Evolutionary conservation across 2,888 invertebrate species (phyloP), one percentile per base, ranked within the genome.

Genomic region (Ophion costatus): DNA sequence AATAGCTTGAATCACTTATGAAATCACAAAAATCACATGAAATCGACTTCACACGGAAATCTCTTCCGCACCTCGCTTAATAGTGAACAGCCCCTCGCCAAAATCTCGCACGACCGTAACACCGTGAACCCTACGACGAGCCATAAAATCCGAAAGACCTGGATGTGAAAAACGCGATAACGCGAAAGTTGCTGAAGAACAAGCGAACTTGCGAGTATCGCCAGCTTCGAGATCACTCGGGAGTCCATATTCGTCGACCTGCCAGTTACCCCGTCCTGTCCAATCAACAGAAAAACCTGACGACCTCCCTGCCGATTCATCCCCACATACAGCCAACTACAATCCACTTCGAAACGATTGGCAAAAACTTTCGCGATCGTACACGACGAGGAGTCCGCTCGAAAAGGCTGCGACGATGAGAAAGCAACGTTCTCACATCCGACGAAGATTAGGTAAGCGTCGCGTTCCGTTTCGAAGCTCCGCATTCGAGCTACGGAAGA

Each of bases 91-190:
- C n/a, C n/a, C n/a, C n/a, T n/a, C n/a, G n/a, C n/a, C n/a, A n/a
- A n/a, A n/a, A n/a, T n/a, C n/a, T 42, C 66, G 63, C 5, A 22
- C 56, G 22, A 77, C 45, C 45, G 64, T 51, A 33, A 61, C 73
- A 61, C 22, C 61, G 42, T 22, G 9, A n/a, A n/a, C n/a, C n/a
- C 45, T 20, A 63, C 45, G 24, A 24, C 17, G 74, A 74, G 61
- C 42, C 9, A 64, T 61, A 45, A 2, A 45, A 59, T 69, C 59
- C 77, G 69, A 77, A 77, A 77, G n/a, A 45, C n/a, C n/a, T 24
- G 17, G 69, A 57, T 38, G 14, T 20, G 38, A 33, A 59, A 51
- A 45, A 51, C 24, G 61, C 29, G 45, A 24, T 14, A 57, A 67
- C 11, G 56, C 10, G 22, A 59, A 67, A 56, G 6, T 29, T 56